Evolutionary conservation across 2,797 vertebrate genomes (phyloP).

Genomic region (Sebastolobus alascanus): DNA sequence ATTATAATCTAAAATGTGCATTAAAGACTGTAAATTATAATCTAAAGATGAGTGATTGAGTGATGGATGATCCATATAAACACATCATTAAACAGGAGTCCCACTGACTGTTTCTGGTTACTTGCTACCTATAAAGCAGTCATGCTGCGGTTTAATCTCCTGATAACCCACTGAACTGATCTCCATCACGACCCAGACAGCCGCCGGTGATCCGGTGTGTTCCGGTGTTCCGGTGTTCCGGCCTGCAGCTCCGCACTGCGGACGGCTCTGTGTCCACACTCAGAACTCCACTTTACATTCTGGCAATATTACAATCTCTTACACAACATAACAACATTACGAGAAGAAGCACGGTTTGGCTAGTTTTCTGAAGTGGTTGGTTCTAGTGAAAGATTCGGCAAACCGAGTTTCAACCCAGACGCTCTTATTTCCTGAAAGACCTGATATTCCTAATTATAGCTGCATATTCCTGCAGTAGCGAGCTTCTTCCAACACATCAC

Average conservation of each 20-base stretch:
- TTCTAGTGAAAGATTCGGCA: not conserved
- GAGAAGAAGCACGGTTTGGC: rapidly evolving
- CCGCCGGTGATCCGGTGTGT: not conserved
- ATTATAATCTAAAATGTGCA: no score
- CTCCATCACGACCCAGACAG: not conserved
- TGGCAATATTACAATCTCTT: rapidly evolving
- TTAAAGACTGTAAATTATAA: no score
- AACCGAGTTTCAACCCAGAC: rapidly evolving
- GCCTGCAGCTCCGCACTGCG: slow-evolving; percentile 29
- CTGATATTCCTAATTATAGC: no score
- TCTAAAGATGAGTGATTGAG: no score
- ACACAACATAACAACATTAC: rapidly evolving
- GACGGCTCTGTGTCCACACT: not conserved
- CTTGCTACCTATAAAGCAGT: not conserved
- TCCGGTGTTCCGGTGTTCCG: not conserved
- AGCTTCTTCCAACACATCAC: no score
- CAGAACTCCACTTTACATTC: not conserved
- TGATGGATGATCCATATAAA: not conserved
- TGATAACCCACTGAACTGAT: not conserved
- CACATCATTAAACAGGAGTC: not conserved
- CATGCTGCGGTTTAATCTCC: not conserved
- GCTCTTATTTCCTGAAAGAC: not conserved
- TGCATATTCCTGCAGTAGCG: not conserved
- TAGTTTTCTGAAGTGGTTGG: rapidly evolving
- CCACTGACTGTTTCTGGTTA: not conserved